These are phyloP conservation scores for Mionectes olivaceus DNA, from an alignment of 2,797 vertebrate species.

Conservation along the genomic window DNA sequence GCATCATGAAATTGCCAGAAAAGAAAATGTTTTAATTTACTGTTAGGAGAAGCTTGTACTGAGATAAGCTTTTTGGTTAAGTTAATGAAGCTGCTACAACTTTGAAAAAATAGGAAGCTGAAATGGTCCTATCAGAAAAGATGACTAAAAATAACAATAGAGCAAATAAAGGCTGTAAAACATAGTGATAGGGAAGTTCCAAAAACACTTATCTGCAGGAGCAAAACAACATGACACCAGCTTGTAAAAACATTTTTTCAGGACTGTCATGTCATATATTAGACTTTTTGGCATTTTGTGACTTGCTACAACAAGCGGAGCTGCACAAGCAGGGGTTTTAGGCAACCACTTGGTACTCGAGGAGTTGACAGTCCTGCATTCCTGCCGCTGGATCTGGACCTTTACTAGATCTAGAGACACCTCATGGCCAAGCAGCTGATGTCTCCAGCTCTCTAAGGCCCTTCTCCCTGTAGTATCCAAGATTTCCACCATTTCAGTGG, in stretches of 20 bases:
- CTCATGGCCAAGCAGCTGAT: not conserved
- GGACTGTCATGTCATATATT: not conserved
- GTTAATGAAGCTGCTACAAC: not conserved
- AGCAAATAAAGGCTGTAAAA: constrained; percentile 47
- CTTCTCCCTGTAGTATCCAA: not conserved
- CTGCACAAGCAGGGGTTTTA: not conserved
- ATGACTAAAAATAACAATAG: constrained; percentile 57
- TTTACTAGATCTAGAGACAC: not conserved
- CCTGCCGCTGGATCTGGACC: not conserved
- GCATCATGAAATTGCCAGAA: not conserved
- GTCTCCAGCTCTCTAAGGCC: not conserved
- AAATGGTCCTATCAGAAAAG: constrained; percentile 1
- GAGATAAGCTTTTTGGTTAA: constrained; percentile 21
- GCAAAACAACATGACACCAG: constrained; percentile 50
- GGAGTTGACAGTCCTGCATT: not conserved
- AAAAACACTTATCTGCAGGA: constrained; percentile 46
- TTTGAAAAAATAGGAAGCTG: constrained; percentile 8
- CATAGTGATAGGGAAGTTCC: not conserved
- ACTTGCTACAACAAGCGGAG: not conserved
- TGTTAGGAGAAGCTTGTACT: not conserved
- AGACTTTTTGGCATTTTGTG: not conserved
- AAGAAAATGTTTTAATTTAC: not conserved
- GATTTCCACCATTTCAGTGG: not conserved
- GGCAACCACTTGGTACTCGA: fast-evolving
- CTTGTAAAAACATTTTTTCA: constrained; percentile 48